Evolutionary conservation across 2,797 vertebrate species (phyloP), one percentile per base, ranked within the genome.

Genomic region (Petrocephalus schoutedeni): DNA sequence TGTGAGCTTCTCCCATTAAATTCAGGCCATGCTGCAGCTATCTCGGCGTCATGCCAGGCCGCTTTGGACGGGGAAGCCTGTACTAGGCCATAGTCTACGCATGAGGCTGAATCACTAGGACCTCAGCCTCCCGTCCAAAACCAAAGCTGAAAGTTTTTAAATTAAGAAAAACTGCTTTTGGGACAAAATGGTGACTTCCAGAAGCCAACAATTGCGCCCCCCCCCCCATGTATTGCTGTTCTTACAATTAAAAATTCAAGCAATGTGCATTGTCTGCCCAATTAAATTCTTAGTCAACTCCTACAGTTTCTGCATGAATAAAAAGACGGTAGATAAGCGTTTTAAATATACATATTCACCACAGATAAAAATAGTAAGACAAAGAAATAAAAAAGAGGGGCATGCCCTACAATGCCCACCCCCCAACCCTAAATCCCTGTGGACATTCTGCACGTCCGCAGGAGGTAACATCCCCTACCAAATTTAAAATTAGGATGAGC

Each of bases 1-100:
- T 61, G 56, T 21, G 12, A 91, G 93, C 92, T 92, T 91, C 87
- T 91, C 94, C 93, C 90, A 92, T 94, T 92, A 93, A 94, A 92
- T 93, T 91, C 93, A 93, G 92, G 86, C 91, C 89, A 92, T 92
- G 93, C 92, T 92, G 93, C 12, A 4, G 16, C 91, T 90, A 54
- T 10, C 2, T 57, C 53, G 85, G 86, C 36, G 36, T n/a, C 32
- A 9, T 16, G 84, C 71, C 88, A 89, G 45, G 71, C 36, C 59
- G 4, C 56, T 58, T 59, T 82, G 45, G 36, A 41, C 85, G 0
- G 32, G 28, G 41, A 85, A 45, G 23, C 14, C 64, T 86, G 77
- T 54, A 74, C 21, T 32, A 82, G 67, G 32, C 51, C 71, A 89
- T 10, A 89, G 85, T 16, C 67, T 61, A 77, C 32, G 67, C n/a